These are phyloP conservation scores for Pterois miles DNA, from an alignment of 2,797 vertebrate species.

Conservation along the genomic window DNA sequence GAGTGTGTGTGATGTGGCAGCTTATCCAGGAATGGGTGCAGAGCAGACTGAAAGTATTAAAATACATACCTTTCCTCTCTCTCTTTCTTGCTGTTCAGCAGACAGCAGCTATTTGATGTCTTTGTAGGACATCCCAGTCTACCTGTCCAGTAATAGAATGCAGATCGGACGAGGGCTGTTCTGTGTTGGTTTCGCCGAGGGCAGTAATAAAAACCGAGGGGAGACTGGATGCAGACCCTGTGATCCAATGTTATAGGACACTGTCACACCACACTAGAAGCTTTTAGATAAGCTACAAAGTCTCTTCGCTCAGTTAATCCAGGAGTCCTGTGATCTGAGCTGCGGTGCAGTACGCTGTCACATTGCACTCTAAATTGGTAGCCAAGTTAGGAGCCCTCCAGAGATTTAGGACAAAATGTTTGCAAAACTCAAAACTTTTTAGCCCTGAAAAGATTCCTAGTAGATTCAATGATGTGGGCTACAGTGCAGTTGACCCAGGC, in stretches of 20 bases:
- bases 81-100: conserved; percentile 6
- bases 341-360: neutral
- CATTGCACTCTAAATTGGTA: conserved; percentile 23
- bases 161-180: neutral
- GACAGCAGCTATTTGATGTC: conserved; percentile 47
- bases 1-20: neutral
- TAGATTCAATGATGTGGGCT: conserved; percentile 12
- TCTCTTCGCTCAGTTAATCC: conserved; percentile 32
- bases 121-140: conserved; percentile 40
- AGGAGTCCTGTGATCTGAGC: conserved; percentile 36
- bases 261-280: conserved; percentile 28
- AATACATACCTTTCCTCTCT: neutral
- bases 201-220: conserved; percentile 36
- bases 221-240: conserved; percentile 48
- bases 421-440: conserved; percentile 19
- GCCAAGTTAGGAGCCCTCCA: neutral
- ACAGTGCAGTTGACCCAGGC: neutral
- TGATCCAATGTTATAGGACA: conserved; percentile 45
- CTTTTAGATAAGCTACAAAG: conserved; percentile 50
- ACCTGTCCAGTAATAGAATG: conserved; percentile 24
- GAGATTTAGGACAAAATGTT: conserved; percentile 29
- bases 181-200: conserved; percentile 42
- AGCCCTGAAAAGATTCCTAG: conserved; percentile 1
- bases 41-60: conserved; percentile 30
- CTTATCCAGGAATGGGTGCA: conserved; percentile 1